A percentile compares a stretch with the other conserved stretches of the same genome.
Evolutionary conservation across 2,113 vertebrate species (phyloP).

Genomic region (Phycodurus eques): DNA sequence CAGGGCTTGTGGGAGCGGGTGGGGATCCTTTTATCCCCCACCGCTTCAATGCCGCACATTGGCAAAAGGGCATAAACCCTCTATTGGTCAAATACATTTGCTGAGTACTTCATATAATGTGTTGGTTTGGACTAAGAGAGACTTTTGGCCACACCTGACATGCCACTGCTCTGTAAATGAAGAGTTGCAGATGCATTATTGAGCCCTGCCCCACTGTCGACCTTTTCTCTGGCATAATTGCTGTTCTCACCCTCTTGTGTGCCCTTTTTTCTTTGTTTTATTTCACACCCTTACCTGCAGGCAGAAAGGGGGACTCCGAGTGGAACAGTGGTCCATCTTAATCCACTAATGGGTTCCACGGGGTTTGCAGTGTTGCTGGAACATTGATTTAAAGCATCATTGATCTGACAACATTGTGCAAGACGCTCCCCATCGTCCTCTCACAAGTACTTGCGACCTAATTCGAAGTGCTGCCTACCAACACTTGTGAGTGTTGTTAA

Average conservation of each 20-base stretch:
- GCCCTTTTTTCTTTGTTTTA: slow-evolving; percentile 52
- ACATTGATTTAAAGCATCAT: slow-evolving; percentile 71
- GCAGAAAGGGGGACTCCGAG: slow-evolving; percentile 43
- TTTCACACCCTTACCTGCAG: slow-evolving; percentile 47
- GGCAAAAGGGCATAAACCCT: not conserved
- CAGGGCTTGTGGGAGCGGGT: too few species aligned
- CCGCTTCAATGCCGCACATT: too few species aligned
- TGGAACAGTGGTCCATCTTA: slow-evolving; percentile 57
- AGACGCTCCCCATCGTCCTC: slow-evolving; percentile 29
- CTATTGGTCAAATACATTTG: not conserved
- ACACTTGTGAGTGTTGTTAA: slow-evolving; percentile 3
- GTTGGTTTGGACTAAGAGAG: not conserved
- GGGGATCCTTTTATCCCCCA: too few species aligned
- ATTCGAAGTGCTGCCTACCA: slow-evolving; percentile 28
- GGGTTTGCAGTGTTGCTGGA: slow-evolving; percentile 55
- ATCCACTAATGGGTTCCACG: slow-evolving; percentile 69
- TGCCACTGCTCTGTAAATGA: not conserved
- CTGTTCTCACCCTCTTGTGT: slow-evolving; percentile 33
- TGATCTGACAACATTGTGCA: slow-evolving; percentile 56
- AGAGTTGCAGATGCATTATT: slow-evolving; percentile 18
- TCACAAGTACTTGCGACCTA: slow-evolving; percentile 22
- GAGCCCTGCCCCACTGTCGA: slow-evolving; percentile 30
- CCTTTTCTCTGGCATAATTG: slow-evolving; percentile 20
- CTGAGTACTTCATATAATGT: not conserved
- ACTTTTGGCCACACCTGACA: not conserved